These are phyloP conservation scores for Micronisus gabar DNA, from an alignment of 2,113 vertebrate genomes.

Conservation along the genomic window DNA sequence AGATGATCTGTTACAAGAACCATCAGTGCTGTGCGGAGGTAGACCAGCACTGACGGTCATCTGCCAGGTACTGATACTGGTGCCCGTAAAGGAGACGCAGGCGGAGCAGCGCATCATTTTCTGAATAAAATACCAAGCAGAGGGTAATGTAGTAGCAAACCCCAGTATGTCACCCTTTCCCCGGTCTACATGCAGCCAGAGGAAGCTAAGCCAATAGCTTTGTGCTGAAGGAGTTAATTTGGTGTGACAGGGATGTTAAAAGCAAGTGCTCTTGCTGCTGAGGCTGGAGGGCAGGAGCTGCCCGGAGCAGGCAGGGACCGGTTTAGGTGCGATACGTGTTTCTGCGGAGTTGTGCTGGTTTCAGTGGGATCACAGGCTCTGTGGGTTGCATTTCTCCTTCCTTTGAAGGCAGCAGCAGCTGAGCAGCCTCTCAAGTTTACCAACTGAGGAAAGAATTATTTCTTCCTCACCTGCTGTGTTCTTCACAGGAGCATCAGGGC, in stretches of 20 bases:
- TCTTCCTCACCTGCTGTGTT: background rate
- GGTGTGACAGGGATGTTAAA: background rate
- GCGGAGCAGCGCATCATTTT: background rate
- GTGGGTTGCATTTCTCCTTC: background rate
- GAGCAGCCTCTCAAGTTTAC: background rate
- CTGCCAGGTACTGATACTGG: background rate
- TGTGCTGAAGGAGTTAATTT: background rate
- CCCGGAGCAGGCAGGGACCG: background rate
- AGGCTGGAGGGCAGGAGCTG: background rate
- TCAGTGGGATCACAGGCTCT: background rate
- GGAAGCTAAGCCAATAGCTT: background rate
- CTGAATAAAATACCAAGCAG: background rate
- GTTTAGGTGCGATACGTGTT: background rate
- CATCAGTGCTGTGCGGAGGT: background rate
- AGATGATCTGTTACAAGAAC: background rate
- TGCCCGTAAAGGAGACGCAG: fast-evolving
- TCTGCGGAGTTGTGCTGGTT: background rate
- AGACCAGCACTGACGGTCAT: background rate
- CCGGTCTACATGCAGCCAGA: background rate
- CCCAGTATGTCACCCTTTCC: background rate
- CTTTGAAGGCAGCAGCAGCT: background rate
- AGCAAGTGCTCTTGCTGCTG: background rate
- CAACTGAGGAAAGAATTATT: background rate
- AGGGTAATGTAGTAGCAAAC: background rate
- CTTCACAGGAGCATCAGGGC: background rate